Percentiles rank a stretch among this genome's conserved stretches.
phyloP scores from a whole-genome alignment of 2,113 vertebrate species.

The Poicephalus meyeri region DNA sequence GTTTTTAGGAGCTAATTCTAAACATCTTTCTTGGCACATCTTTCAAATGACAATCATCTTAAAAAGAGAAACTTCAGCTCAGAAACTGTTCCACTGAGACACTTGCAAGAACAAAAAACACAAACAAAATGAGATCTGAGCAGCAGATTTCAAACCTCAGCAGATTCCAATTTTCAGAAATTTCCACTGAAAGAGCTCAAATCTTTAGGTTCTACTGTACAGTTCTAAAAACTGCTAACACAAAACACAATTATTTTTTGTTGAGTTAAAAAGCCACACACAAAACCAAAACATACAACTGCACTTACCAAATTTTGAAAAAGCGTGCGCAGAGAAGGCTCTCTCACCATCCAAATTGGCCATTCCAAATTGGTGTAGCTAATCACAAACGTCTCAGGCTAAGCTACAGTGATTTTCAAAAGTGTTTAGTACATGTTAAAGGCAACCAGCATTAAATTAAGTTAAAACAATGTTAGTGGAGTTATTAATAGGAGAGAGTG shows the following conservation, averaged over 20 bases:
- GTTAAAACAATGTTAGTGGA: conserved; percentile 75
- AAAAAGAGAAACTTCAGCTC: not conserved
- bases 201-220: not conserved
- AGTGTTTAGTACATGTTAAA: conserved; percentile 88
- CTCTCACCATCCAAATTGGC: conserved; percentile 77
- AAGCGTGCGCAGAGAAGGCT: conserved; percentile 71
- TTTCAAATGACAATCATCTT: not conserved
- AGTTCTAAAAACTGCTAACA: not conserved
- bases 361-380: conserved; percentile 90
- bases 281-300: conserved; percentile 50
- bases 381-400: conserved; percentile 85
- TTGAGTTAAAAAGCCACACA: conserved; percentile 40
- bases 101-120: not conserved
- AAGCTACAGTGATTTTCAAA: conserved; percentile 89
- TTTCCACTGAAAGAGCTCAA: not conserved
- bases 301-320: conserved; percentile 89
- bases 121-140: not conserved
- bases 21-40: not conserved
- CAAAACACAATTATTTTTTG: not conserved
- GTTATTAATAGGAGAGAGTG: conserved; percentile 69
- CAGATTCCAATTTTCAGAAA: not conserved
- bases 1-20: not conserved
- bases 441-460: conserved; percentile 83
- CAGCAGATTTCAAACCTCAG: not conserved
- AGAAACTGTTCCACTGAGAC: not conserved